Evolutionary conservation across 2,113 vertebrate genomes (phyloP).

Genomic region (Elaphurus davidianus): DNA sequence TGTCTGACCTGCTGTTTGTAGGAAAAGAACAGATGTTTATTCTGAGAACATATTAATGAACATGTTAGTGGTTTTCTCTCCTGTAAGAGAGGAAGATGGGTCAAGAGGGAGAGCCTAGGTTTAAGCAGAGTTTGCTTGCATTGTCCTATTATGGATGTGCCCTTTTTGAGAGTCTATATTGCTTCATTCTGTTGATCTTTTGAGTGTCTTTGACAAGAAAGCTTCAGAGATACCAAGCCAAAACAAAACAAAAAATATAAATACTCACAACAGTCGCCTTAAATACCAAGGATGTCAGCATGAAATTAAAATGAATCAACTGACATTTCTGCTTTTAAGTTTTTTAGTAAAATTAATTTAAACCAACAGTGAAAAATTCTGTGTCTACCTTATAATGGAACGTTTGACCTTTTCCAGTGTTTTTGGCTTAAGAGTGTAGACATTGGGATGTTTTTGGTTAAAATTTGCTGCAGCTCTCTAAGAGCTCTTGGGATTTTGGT

Average conservation of each 20-base stretch:
- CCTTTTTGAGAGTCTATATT: conserved; percentile 18
- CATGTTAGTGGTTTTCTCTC: conserved; percentile 20
- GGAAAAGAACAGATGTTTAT: conserved; percentile 49
- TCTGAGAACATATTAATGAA: conserved; percentile 45
- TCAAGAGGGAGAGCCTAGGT: neutral
- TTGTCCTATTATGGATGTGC: neutral
- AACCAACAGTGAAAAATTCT: conserved; percentile 15
- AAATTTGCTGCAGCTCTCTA: conserved; percentile 20
- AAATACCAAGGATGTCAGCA: conserved; percentile 62
- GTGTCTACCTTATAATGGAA: conserved; percentile 27
- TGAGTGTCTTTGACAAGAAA: conserved; percentile 46
- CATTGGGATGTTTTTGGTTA: conserved; percentile 37
- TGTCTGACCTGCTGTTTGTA: conserved; percentile 49
- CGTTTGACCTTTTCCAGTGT: conserved; percentile 24
- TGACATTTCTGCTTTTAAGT: conserved; percentile 61
- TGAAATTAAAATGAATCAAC: conserved; percentile 55
- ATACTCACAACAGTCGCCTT: conserved; percentile 32
- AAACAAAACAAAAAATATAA: conserved; percentile 33
- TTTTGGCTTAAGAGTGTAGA: conserved; percentile 38
- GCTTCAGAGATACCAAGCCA: conserved; percentile 29
- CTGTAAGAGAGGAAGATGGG: neutral
- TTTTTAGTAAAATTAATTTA: conserved; percentile 48
- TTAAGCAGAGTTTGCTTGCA: neutral
- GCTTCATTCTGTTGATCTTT: conserved; percentile 45
- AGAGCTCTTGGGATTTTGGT: conserved; percentile 42